phyloP scores from a whole-genome alignment of 2,888 invertebrate species.

The Craniophora ligustri region DNA sequence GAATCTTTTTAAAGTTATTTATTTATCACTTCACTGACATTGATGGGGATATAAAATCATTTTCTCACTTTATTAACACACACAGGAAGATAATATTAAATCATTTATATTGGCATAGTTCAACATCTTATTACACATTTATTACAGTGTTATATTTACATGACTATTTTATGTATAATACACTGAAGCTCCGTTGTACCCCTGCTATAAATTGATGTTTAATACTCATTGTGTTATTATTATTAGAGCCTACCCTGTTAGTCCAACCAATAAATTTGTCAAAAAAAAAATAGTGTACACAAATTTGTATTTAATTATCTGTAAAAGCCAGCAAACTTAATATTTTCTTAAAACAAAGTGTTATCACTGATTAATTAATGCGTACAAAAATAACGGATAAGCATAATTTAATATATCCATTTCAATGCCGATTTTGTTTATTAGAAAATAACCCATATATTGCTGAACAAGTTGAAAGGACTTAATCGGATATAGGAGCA shows the following conservation, averaged over 20 bases:
- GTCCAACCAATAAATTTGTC: too few relatives aligned
- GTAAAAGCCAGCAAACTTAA: not conserved
- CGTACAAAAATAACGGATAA: slow-evolving; percentile 1
- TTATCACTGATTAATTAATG: not conserved
- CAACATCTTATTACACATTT: not conserved
- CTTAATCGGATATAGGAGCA: slow-evolving; percentile 25
- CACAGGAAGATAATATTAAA: slow-evolving; percentile 5
- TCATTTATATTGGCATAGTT: not conserved
- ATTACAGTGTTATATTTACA: not conserved
- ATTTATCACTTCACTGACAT: slow-evolving; percentile 24
- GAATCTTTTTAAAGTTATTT: not conserved
- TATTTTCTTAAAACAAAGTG: too few relatives aligned
- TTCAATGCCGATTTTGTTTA: slow-evolving; percentile 1
- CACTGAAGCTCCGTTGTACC: slow-evolving; percentile 20
- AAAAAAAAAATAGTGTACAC: too few relatives aligned
- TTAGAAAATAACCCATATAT: slow-evolving; percentile 16
- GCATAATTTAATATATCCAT: not conserved
- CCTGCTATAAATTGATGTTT: slow-evolving; percentile 4
- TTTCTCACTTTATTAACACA: slow-evolving; percentile 6
- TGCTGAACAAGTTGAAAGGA: slow-evolving; percentile 23
- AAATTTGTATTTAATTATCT: too few relatives aligned
- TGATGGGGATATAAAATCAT: not conserved
- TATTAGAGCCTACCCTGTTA: too few relatives aligned
- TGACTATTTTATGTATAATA: not conserved
- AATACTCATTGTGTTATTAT: too few relatives aligned